Base-by-base conservation (phyloP, 2,113 vertebrate species). In the Oryzias celebensis region DNA sequence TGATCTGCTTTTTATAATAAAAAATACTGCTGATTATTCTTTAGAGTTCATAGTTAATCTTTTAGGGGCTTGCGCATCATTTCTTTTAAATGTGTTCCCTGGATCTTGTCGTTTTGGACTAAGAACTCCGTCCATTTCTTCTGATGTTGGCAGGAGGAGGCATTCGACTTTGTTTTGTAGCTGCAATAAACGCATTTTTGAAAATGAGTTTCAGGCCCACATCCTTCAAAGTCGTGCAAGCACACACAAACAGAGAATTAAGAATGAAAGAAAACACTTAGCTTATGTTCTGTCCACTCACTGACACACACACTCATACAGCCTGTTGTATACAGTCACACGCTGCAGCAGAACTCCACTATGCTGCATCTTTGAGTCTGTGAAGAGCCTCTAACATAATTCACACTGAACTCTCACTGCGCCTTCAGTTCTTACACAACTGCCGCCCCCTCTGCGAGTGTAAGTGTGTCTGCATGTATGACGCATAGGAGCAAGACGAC, bases 391-490 rank as follows among this genome's bases (percentile, higher is more conserved):
- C 73, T 69, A 71, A 80, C 77, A 81, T 60, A 84, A 85, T 84
- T 87, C 84, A 87, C 83, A 65, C 78, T 24, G 62, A 67, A 84
- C 84, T 84, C 87, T 84, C 77, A 83, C 84, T 10, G 77, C 23
- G 23, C 85, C 71, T 78, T 86, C 71, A 50, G n/a, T 67, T 84
- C 80, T 90, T 90, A 90, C 77, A 87, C 86, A 90, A 90, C 89
- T 78, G 69, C 89, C 82, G 45, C 86, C 86, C 77, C 68, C 80
- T 79, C 72, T 51, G 46, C 36, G 73, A 74, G 77, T 51, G 64
- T 62, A 68, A 81, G 80, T 70, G 84, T 84, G 87, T 81, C 75
- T 73, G 73, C 51, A 36, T 74, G 84, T 78, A 78, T 88, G 89
- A 90, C 85, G 86, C 86, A 86, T 78, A 78, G 68, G 64, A 80